Base-by-base conservation (phyloP, 2,113 vertebrate genomes). In the Dermatemys mawii region DNA sequence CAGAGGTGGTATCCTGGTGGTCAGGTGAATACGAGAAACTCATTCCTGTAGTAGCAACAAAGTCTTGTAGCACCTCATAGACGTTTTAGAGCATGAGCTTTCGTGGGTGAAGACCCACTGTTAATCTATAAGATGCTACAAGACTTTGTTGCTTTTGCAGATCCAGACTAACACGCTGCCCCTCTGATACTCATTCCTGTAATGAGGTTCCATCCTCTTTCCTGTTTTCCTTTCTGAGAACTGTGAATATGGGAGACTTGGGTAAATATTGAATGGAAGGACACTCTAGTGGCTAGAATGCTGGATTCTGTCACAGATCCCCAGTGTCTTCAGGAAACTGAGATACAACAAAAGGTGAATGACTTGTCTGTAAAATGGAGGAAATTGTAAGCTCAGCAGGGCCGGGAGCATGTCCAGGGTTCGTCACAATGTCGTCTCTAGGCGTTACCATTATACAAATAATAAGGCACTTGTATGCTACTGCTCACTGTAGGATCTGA, bases 231-330 rank as follows among this genome's bases (percentile, higher is more conserved):
- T 48, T 12, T 0, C 0, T 12, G 21, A 32, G 55, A 83, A 46
- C 2, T 5, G 54, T 22, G 5, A 24, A 4, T 4, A 1, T 24
- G 1, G 3, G 22, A 24, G n/a, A 35, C 60, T 63, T n/a, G 2
- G 6, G 60, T 63, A 19, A 63, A 63, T 35, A 63, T 16, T n/a
- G 60, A 67, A 75, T 3, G 21, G 53, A 35, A 6, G 51, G 7
- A 1, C 1, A 50, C 50, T 35, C 35, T 32, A 16, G 48, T 5
- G 22, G 5, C 3, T 2, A 2, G 13, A 22, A 4, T 57, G 5
- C 32, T 35, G 32, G 32, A 8, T 7, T 35, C 51, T 53, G 51
- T 21, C 8, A 22, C 51, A 53, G 51, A 53, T 22, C 51, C 51
- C 51, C 51, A 53, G 21, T 22, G 51, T 53, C 51, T 70, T 70